These are phyloP conservation scores for Lasioglossum morio DNA, from an alignment of 2,888 invertebrate species.

Conservation along the genomic window DNA sequence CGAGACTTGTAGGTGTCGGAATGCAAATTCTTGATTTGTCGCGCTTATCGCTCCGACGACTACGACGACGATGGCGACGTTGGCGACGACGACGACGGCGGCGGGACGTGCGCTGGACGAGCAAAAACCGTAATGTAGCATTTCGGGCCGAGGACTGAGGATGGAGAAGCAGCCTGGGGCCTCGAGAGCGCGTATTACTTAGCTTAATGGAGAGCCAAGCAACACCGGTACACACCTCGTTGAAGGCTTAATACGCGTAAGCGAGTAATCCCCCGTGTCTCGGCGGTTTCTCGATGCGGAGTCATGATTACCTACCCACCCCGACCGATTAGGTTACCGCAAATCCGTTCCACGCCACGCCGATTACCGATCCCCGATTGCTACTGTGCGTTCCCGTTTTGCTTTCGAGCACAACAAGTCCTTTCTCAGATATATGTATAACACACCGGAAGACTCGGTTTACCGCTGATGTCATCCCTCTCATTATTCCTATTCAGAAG, in stretches of 20 bases:
- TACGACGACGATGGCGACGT: conserved; percentile 12
- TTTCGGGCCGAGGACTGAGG: conserved; percentile 26
- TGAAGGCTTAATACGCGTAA: conserved; percentile 70
- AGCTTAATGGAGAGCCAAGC: conserved; percentile 55
- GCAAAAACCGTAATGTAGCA: conserved; percentile 53
- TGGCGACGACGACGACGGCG: not conserved
- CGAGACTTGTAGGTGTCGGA: conserved; percentile 57
- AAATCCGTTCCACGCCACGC: conserved; percentile 59
- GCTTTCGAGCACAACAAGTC: not conserved
- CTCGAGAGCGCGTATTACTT: conserved; percentile 34
- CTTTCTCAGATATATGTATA: not conserved
- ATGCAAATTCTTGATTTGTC: conserved; percentile 70
- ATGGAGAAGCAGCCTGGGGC: not conserved
- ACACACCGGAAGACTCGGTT: not conserved
- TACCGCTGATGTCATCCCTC: not conserved
- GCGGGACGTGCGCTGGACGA: conserved; percentile 17
- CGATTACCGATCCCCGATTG: conserved; percentile 51
- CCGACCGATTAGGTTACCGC: conserved; percentile 64
- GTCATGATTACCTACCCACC: conserved; percentile 59
- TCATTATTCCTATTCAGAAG: not conserved
- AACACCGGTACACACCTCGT: conserved; percentile 63
- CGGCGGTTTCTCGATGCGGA: conserved; percentile 61
- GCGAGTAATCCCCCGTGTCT: conserved; percentile 66
- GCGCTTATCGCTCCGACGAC: conserved; percentile 60
- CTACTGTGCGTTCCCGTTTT: conserved; percentile 22